These are phyloP conservation scores for Urocyon cinereoargenteus DNA, from an alignment of 2,797 vertebrate genomes.

Conservation along the genomic window DNA sequence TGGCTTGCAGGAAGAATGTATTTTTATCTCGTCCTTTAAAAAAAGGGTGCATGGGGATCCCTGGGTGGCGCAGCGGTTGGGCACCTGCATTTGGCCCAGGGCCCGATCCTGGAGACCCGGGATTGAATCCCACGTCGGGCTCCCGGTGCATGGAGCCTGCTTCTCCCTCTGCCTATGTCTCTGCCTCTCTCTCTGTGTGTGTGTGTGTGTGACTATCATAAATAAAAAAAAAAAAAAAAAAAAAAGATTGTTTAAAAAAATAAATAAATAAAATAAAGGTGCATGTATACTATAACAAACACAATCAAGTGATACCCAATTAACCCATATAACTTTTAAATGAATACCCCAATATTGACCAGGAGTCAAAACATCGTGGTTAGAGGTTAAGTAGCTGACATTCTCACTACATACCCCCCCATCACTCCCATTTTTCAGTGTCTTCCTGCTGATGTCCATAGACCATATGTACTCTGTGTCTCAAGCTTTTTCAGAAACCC, in stretches of 20 bases:
- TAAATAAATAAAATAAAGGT: too few species aligned
- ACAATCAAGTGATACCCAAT: neutral
- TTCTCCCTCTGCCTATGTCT: too few species aligned
- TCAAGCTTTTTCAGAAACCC: neutral
- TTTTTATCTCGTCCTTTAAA: neutral
- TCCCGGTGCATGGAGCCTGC: too few species aligned
- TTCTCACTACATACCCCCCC: neutral
- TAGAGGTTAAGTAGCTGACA: neutral
- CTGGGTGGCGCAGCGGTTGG: too few species aligned
- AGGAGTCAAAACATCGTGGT: neutral
- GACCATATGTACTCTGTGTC: neutral
- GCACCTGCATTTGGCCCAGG: too few species aligned
- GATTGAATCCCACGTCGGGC: too few species aligned
- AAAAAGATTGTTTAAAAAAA: too few species aligned
- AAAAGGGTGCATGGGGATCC: neutral
- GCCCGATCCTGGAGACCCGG: too few species aligned
- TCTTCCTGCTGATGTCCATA: neutral
- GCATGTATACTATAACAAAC: neutral
- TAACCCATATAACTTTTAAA: neutral
- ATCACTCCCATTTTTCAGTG: fast-evolving
- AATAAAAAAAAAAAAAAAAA: too few species aligned
- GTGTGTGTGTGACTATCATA: too few species aligned
- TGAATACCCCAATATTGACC: neutral
- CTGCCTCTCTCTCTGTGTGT: too few species aligned
- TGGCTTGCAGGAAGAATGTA: neutral